Base-by-base conservation (phyloP, 2,888 invertebrate genomes). In the Heliconius hortense region DNA sequence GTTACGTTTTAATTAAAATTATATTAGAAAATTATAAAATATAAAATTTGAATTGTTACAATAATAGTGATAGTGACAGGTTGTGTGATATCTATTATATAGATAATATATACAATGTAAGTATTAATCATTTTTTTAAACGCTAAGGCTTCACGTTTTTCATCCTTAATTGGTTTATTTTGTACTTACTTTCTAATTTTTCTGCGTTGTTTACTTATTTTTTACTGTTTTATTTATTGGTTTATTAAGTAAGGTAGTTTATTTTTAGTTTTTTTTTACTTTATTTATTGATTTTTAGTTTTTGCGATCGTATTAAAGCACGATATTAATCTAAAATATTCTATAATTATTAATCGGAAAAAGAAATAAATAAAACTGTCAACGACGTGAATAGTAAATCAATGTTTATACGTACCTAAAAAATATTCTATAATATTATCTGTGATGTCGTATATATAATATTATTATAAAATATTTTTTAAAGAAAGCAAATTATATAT, bases 1-100 rank as follows among this genome's bases (percentile, higher is more conserved):
- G 78, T 76, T 74, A 69, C 75, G 72, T 76, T 72, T 78, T 72
- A 77, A 73, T 79, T 74, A 74, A 70, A 73, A 77, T 73, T 70
- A 74, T 79, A 67, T 69, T 77, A 74, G 74, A 48, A 48, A 18
- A 48, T 48, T 77, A 72, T 67, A 75, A 75, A 78, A 63, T 73
- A 66, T 69, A 53, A 43, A 28, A 39, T 71, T 74, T 8, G 67
- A 70, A 69, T 67, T 72, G 24, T 69, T 28, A 31, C 60, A 63
- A n/a, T 56, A 31, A 15, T 53, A n/a, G 69, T 69, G 69, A n/a
- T 31, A 69, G 69, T 69, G 69, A 56, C 15, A 31, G 69, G 69
- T 69, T 69, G 53, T 69, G 69, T n/a, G 48, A 56, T 56, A 56
- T n/a, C 56, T 60, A 7, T 26, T 60, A 15, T 35, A 56, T 15